Evolutionary conservation across 2,797 vertebrate species (phyloP).

Genomic region (Danio aesculapii): DNA sequence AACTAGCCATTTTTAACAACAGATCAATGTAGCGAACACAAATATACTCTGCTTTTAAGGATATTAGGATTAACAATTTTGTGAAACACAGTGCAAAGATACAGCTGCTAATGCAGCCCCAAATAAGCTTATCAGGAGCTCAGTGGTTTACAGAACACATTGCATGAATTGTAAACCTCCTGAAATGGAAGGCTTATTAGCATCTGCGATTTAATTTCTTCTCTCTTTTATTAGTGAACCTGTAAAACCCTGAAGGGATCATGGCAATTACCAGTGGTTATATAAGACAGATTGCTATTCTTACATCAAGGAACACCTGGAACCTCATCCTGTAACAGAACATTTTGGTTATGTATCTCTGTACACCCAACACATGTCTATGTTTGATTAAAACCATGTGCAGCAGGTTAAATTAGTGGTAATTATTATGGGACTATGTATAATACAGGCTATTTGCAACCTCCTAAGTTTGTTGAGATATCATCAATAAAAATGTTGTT

Average conservation of each 20-base stretch:
- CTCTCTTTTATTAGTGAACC: conserved; percentile 15
- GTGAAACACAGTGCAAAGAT: conserved; percentile 31
- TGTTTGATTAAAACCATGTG: background rate
- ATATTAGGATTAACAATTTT: conserved; percentile 46
- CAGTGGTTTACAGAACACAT: conserved; percentile 29
- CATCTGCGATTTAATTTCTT: conserved; percentile 21
- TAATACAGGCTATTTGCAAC: too few relatives aligned
- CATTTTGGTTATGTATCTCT: background rate
- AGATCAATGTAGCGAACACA: background rate
- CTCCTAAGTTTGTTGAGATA: too few relatives aligned
- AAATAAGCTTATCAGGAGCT: conserved; percentile 44
- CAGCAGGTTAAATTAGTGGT: background rate
- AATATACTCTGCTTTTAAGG: conserved; percentile 29
- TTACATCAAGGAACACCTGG: conserved; percentile 4
- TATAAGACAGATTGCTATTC: conserved; percentile 26
- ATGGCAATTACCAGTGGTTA: conserved; percentile 23
- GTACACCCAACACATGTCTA: conserved; percentile 3
- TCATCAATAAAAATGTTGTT: too few relatives aligned
- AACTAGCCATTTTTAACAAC: conserved; percentile 16
- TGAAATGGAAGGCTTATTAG: conserved; percentile 35
- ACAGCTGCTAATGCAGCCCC: conserved; percentile 26
- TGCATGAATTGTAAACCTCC: conserved; percentile 24
- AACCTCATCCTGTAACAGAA: background rate
- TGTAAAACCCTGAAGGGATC: conserved; percentile 22
- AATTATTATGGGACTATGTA: too few relatives aligned